Evolutionary conservation across 53 echinoderm and acorn worm genomes (phyloP).

Genomic region (Antedon mediterranea): DNA sequence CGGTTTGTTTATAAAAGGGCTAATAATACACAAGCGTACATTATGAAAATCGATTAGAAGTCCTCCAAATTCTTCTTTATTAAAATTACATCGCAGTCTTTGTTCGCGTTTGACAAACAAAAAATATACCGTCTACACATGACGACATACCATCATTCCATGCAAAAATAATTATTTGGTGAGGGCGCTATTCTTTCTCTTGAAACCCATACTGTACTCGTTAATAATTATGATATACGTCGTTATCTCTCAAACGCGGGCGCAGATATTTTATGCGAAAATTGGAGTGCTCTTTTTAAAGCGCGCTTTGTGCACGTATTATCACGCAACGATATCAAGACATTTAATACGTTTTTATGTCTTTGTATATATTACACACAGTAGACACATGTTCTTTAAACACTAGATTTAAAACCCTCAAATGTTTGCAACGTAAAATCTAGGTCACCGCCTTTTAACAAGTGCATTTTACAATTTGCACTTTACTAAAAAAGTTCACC

Average conservation of each 20-base stretch:
- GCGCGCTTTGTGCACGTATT: too few species aligned
- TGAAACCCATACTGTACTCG: too few species aligned
- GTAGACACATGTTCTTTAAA: too few species aligned
- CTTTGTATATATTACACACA: too few species aligned
- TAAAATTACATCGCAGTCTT: not conserved
- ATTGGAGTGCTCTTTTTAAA: too few species aligned
- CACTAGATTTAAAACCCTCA: too few species aligned
- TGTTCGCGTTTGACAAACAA: not conserved
- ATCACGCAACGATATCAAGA: too few species aligned
- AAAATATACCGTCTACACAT: too few species aligned
- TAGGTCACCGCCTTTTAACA: not conserved
- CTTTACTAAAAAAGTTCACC: not conserved
- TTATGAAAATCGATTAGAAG: not conserved
- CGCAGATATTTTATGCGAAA: too few species aligned
- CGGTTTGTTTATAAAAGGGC: not conserved
- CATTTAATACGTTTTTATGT: too few species aligned
- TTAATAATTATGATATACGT: too few species aligned
- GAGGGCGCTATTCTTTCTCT: not conserved
- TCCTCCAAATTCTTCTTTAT: not conserved
- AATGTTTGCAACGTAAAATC: not conserved
- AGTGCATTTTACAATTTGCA: not conserved
- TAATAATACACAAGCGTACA: not conserved
- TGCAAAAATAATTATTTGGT: not conserved
- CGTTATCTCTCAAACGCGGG: too few species aligned
- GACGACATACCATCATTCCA: not conserved